phyloP scores from a whole-genome alignment of 2,113 vertebrate genomes.

The Cephalophus harveyi region DNA sequence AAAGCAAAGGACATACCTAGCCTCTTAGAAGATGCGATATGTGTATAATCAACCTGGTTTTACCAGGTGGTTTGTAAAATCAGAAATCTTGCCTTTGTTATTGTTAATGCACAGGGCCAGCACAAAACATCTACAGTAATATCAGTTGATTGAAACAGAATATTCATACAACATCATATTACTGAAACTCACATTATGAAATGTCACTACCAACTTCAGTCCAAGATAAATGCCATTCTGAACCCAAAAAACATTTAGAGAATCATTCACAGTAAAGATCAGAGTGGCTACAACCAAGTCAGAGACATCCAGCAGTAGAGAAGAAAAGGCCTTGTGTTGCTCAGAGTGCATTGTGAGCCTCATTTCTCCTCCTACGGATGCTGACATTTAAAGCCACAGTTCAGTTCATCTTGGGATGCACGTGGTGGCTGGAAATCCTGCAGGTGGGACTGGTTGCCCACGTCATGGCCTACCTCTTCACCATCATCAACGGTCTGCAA shows the following conservation, averaged over 20 bases:
- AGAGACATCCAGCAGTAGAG: background rate
- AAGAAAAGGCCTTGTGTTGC: background rate
- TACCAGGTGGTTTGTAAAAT: background rate
- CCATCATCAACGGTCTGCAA: conserved; percentile 63
- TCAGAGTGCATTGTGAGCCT: background rate
- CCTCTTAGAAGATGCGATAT: background rate
- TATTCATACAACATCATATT: background rate
- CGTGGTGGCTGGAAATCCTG: conserved; percentile 63
- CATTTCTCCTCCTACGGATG: background rate
- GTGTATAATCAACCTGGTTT: background rate
- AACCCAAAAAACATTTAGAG: background rate
- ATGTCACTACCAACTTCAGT: background rate
- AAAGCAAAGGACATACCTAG: background rate
- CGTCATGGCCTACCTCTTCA: conserved; percentile 61
- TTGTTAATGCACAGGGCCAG: background rate
- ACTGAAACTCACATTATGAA: background rate
- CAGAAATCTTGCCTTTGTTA: background rate
- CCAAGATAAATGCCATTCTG: background rate
- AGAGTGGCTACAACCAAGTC: background rate
- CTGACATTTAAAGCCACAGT: conserved; percentile 61
- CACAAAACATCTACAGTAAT: background rate
- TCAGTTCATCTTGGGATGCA: conserved; percentile 69
- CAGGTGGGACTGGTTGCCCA: background rate
- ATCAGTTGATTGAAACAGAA: background rate
- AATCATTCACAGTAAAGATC: background rate